Base-by-base conservation (phyloP, 2,113 vertebrate species). In the Gymnocephalus cernua region DNA sequence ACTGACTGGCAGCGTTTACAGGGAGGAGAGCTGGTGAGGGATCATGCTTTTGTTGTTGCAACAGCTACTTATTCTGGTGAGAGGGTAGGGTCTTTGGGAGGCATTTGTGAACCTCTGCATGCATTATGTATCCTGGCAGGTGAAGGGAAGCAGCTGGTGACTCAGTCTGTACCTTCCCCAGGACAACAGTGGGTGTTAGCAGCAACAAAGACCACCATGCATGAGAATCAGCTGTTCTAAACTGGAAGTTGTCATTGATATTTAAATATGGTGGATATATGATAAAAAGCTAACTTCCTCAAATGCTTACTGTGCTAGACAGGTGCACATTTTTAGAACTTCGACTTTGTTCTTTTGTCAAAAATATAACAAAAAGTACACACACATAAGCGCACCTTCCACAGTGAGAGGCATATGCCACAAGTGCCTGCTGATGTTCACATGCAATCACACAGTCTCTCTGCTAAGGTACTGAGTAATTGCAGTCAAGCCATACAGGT, bases 401-500 rank as follows among this genome's bases (percentile, higher is more conserved):
- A 41, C 53, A 57, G 47, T 2, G 50, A 79, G 41, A 53, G 18
- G 29, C 0, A 14, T 53, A 4, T 23, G 57, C 29, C 29, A 48
- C 63, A 80, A 73, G 66, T 38, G 56, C 32, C 48, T 51, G 6
- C 80, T 21, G 44, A 77, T 63, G 75, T 77, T 80, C 65, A 65
- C 64, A 79, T 44, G 35, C 82, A 87, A 29, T 70, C 87, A 77
- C 78, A 76, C 67, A 9, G n/a, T 63, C 69, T 82, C 59, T 53
- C 58, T 70, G 79, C 48, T 67, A 32, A 89, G 75, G 80, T 68
- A 54, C 27, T 71, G 80, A 86, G 83, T 88, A 86, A 91, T 88
- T 92, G 83, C 83, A 91, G 83, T 69, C 70, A 48, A 77, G 83
- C 71, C 75, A 47, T 51, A 69, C 86, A 87, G 70, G 83, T 90